Base-by-base conservation (phyloP, 30 jellyfish, hydroid and myxozoan genomes). In the Cassiopea andromeda region DNA sequence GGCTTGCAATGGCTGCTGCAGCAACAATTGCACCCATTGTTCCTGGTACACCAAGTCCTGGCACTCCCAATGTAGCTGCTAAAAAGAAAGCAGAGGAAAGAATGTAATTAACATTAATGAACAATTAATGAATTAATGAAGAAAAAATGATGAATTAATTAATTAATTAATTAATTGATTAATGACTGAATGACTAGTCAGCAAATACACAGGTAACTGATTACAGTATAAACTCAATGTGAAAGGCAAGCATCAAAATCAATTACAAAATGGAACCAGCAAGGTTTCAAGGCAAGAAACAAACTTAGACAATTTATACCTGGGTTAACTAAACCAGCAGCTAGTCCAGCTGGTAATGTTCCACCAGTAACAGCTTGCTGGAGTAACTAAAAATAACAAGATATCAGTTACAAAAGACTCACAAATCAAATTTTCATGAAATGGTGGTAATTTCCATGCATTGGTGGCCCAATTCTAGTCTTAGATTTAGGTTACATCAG, bases 11-110 rank as follows among this genome's bases (percentile, higher is more conserved):
- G 17, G 98, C 98, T 48, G 96, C 96, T 1, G 98, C 98, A 60
- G 98, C 98, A 47, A 94, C 98, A n/a, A 94, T 81, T 7, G 98
- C 98, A 9, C 97, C 98, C 97, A 90, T 90, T 44, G 97, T 84
- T n/a, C 98, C 98, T 8, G 97, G 94, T 16, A 88, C 87, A 46
- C 90, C 90, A 43, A 80, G 95, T n/a, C 85, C 47, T 12, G 90
- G 87, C 87, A 78, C 47, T 10, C 89, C 84, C 46, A 87, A 78
- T 4, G 84, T 18, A 48, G 94, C 73, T 18, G 89, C 83, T 75
- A 48, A 44, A n/a, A 75, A 17, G 71, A 27, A 27, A 27, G 38
- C 38, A 27, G 38, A 27, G 38, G 38, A 27, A 27, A 27, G 38
- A 0, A 27, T 27, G 38, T 27, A 27, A 27, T 27, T 27, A 27